A percentile compares a stretch with the other conserved stretches of the same genome.
Conservation (phyloP, 2,113 vertebrate genomes). For the Mobula birostris region DNA sequence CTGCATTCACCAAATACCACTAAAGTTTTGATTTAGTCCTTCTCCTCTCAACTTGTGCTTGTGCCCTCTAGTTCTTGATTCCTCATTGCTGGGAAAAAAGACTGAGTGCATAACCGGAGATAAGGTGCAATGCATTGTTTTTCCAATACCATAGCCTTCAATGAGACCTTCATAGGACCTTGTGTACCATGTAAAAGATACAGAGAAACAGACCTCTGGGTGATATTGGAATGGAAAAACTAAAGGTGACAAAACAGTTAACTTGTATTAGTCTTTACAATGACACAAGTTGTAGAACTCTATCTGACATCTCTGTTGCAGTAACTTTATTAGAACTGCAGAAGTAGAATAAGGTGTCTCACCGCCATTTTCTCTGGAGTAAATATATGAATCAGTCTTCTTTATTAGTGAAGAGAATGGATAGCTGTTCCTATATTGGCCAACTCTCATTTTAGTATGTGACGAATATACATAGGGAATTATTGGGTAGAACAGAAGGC, state of each 20-base stretch:
- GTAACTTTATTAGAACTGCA: too few relatives aligned
- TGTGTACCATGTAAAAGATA: too few relatives aligned
- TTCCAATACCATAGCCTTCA: neutral
- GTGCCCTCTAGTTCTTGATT: too few relatives aligned
- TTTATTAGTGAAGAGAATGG: neutral
- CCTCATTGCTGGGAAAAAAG: too few relatives aligned
- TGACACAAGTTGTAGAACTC: too few relatives aligned
- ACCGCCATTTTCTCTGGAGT: neutral
- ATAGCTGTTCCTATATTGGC: neutral
- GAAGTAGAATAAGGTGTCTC: too few relatives aligned
- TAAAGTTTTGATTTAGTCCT: too few relatives aligned
- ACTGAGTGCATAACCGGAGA: too few relatives aligned
- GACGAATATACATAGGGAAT: neutral
- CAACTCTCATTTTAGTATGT: neutral
- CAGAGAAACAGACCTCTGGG: too few relatives aligned
- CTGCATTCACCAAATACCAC: too few relatives aligned
- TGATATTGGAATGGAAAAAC: neutral
- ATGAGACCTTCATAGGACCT: neutral
- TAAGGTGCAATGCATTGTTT: neutral
- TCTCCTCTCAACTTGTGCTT: too few relatives aligned
- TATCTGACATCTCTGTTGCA: too few relatives aligned
- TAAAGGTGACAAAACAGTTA: neutral
- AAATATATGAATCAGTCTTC: neutral
- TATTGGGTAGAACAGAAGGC: neutral
- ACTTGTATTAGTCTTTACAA: neutral